phyloP scores from a whole-genome alignment of 1,140 invertebrate species.

The Drosophila tristis region DNA sequence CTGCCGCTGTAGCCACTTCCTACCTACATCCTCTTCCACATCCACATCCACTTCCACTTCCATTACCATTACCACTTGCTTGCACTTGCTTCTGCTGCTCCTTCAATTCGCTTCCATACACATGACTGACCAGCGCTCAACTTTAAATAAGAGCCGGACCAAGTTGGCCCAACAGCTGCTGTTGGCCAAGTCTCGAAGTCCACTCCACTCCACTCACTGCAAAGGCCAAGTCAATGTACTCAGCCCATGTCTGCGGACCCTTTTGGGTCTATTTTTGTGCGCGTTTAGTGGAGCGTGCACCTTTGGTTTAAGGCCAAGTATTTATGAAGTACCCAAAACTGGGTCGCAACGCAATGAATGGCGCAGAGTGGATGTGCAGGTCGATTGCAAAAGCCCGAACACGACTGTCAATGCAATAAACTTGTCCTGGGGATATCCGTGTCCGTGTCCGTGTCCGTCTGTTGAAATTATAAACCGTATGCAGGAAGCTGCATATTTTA shows the following conservation, averaged over 20 bases:
- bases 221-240: constrained; percentile 64
- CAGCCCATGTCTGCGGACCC: background rate
- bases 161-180: constrained; percentile 16
- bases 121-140: constrained; percentile 73
- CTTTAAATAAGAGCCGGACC: constrained; percentile 66
- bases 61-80: constrained; percentile 48
- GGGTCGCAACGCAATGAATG: constrained; percentile 31
- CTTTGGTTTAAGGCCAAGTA: constrained; percentile 65
- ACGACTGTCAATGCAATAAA: constrained; percentile 60
- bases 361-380: constrained; percentile 12
- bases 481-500: constrained; percentile 62
- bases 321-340: constrained; percentile 66
- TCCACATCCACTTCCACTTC: constrained; percentile 41
- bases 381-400: constrained; percentile 54
- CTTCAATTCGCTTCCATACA: constrained; percentile 65
- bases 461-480: constrained; percentile 53
- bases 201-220: constrained; percentile 10
- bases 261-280: constrained; percentile 57
- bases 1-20: constrained; percentile 1
- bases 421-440: constrained; percentile 50
- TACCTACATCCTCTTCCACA: constrained; percentile 10
- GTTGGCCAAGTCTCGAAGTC: constrained; percentile 17
- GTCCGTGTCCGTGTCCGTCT: constrained; percentile 43
- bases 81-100: constrained; percentile 35
- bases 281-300: constrained; percentile 64